Evolutionary conservation across 2,888 invertebrate species (phyloP).

Genomic region (Brachyopa scutellaris): DNA sequence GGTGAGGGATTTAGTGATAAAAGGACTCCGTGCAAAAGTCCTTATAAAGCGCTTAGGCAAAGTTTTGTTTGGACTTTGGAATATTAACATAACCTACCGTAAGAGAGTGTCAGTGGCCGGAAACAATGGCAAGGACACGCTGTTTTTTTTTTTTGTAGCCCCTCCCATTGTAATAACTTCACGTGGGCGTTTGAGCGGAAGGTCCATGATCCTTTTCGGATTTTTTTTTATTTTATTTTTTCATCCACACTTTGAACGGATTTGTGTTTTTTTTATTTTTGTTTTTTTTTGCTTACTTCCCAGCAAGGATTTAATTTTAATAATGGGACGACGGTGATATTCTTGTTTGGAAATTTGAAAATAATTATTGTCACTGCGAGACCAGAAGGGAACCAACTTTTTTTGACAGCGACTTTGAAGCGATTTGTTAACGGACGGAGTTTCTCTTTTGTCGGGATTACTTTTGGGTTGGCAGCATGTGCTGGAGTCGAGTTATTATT

Average conservation of each 20-base stretch:
- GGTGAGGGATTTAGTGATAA: constrained; percentile 29
- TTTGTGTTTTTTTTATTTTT: neutral
- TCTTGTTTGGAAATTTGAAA: constrained; percentile 60
- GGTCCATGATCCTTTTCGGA: constrained; percentile 51
- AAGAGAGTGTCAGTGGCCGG: constrained; percentile 16
- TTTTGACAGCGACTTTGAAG: constrained; percentile 43
- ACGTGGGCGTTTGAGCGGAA: constrained; percentile 24
- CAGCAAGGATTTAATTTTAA: constrained; percentile 42
- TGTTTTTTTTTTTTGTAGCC: neutral
- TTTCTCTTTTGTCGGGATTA: no score
- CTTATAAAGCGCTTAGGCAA: constrained; percentile 53
- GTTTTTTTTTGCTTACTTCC: neutral
- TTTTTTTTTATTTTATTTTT: constrained; percentile 14
- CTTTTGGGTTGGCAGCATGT: no score
- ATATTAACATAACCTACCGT: constrained; percentile 48
- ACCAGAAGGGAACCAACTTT: constrained; percentile 8
- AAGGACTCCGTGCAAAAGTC: constrained; percentile 18
- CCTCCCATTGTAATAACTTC: constrained; percentile 13
- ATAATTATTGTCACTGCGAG: constrained; percentile 47
- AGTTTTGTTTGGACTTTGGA: constrained; percentile 38
- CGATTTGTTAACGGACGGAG: constrained; percentile 58
- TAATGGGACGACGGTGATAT: constrained; percentile 37
- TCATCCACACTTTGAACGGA: constrained; percentile 19
- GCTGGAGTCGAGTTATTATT: no score
- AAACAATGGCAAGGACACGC: constrained; percentile 31